Percentiles rank a stretch among this genome's conserved stretches.
phyloP scores from a whole-genome alignment of 2,888 invertebrate species.

The Thelaira solivaga region DNA sequence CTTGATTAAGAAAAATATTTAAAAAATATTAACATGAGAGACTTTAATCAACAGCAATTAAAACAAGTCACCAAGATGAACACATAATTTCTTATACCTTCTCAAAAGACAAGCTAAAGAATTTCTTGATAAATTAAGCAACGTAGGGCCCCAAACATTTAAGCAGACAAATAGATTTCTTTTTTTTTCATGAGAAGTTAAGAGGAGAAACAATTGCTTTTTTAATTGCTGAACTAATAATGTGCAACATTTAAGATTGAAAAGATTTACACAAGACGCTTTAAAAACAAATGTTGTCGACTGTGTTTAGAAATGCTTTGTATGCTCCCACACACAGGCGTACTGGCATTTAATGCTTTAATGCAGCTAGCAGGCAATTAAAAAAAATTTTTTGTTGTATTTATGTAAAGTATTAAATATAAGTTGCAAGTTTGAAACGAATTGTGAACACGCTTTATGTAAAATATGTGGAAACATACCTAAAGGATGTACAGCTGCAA shows the following conservation, averaged over 20 bases:
- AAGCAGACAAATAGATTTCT: neutral
- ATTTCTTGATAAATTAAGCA: constrained; percentile 28
- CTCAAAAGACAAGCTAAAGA: neutral
- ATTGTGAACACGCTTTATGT: too few relatives aligned
- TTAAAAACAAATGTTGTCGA: constrained; percentile 31
- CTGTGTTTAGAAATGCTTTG: constrained; percentile 21
- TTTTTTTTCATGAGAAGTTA: neutral
- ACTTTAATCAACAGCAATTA: constrained; percentile 38
- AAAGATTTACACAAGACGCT: constrained; percentile 5
- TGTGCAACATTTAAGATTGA: constrained; percentile 6
- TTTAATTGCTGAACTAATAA: constrained; percentile 43
- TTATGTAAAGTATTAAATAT: too few relatives aligned
- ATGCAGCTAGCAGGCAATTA: too few relatives aligned
- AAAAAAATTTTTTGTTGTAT: too few relatives aligned
- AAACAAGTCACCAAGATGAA: neutral
- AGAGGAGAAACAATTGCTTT: constrained; percentile 16
- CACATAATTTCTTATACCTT: neutral
- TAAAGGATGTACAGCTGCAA: too few relatives aligned
- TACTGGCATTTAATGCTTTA: too few relatives aligned
- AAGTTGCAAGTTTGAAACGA: too few relatives aligned
- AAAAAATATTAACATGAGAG: too few relatives aligned
- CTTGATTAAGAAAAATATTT: constrained; percentile 22
- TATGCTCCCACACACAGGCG: neutral
- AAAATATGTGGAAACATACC: too few relatives aligned
- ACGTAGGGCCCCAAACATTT: constrained; percentile 12